phyloP scores from a whole-genome alignment of 2,888 invertebrate species.

The Epistrophe eligans region DNA sequence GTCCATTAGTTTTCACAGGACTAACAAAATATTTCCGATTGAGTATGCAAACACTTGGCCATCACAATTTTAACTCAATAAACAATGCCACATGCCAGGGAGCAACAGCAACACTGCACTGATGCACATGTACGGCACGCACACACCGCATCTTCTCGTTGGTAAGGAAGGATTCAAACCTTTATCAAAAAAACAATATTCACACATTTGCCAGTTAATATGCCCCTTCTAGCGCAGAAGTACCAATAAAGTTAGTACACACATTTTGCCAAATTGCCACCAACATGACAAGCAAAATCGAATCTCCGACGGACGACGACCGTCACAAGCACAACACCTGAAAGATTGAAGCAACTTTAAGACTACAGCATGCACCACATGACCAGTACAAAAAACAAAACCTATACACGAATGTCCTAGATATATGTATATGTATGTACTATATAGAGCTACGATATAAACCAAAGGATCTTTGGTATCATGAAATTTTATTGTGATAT shows the following conservation, averaged over 20 bases:
- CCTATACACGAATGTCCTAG: background rate
- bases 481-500: conserved; percentile 70
- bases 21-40: conserved; percentile 22
- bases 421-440: background rate
- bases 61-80: conserved; percentile 14
- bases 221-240: background rate
- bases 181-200: background rate
- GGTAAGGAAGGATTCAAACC: too few relatives aligned
- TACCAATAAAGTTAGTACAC: conserved; percentile 50
- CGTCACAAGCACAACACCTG: conserved; percentile 42
- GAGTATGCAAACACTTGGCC: conserved; percentile 19
- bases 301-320: conserved; percentile 36
- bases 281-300: conserved; percentile 67
- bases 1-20: conserved; percentile 8
- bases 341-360: conserved; percentile 66
- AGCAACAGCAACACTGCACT: too few relatives aligned
- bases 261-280: conserved; percentile 61
- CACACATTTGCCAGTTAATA: conserved; percentile 37
- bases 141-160: conserved; percentile 2
- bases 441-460: background rate
- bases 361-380: conserved; percentile 14
- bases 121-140: background rate
- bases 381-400: conserved; percentile 29
- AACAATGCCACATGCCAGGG: conserved; percentile 17
- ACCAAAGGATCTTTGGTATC: conserved; percentile 46